Evolutionary conservation across 2,113 vertebrate genomes (phyloP), one percentile per base, ranked within the genome.

Genomic region (Leucopsar rothschildi): DNA sequence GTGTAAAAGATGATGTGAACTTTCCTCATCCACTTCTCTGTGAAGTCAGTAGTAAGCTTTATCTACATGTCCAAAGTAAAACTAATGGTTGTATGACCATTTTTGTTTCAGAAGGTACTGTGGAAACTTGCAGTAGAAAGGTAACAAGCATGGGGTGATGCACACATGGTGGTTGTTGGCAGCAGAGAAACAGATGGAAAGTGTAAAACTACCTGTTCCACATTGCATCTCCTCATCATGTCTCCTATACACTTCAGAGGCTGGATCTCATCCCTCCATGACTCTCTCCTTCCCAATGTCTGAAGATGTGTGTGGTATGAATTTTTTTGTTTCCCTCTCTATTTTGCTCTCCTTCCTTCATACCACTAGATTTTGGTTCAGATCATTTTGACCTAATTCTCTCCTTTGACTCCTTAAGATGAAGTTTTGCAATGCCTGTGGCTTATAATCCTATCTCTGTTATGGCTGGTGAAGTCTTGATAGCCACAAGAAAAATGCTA

Each of bases 361-460:
- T 82, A 71, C 86, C 86, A 22, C 25, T 61, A 40, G 77, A 47
- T 80, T 66, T 69, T 90, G 33, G 19, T 87, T 91, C 37, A 39
- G 92, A 91, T 96, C 63, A 87, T 82, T 66, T 64, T 78, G 94
- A 96, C 92, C 90, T 72, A 49, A 72, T 90, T 86, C 45, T 90
- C 84, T 95, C 90, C 61, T 95, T 85, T 94, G 83, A 83, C 60
- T 95, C 49, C 82, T 88, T 85, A 91, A 49, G 10, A 31, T 2
- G 2, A 69, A 86, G 68, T 91, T 90, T 93, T 93, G 86, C 63
- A 70, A 49, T 70, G 87, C 77, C 90, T 88, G 82, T 76, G 84
- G 80, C 64, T 86, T 81, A 40, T 39, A 90, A 82, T 82, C 56
- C 93, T 94, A 88, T 96, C 95, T 97, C 80, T 94, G 75, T 96